Base-by-base conservation (phyloP, 2,113 vertebrate genomes). In the Chrysochloris asiatica region DNA sequence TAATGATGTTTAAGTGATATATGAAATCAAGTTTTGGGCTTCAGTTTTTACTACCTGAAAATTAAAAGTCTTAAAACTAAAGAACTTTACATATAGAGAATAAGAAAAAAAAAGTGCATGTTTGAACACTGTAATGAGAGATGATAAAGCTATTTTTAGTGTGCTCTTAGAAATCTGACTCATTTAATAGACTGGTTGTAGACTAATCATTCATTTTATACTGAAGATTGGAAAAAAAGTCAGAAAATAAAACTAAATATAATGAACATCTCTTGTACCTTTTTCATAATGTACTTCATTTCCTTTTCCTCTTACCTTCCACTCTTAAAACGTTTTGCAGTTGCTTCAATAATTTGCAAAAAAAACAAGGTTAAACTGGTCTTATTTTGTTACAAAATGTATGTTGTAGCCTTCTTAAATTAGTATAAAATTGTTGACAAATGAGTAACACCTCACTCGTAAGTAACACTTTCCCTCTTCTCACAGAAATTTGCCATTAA, bases 371-470 rank as follows among this genome's bases (percentile, higher is more conserved):
- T 30, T 50, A 54, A 73, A 50, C 61, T 48, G 12, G 21, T 33
- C 50, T 91, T 36, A 69, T 79, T 28, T 43, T 47, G 0, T 63
- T 76, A 52, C 4, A 87, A 4, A 85, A 41, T 72, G 69, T 54
- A 12, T 21, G 14, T 36, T 7, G 9, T n/a, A 28, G 56, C 11
- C 73, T 85, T 48, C 24, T 38, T 56, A 56, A 86, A 43, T 8
- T 83, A 38, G 26, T 76, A 56, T 43, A 63, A 90, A 88, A 61
- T 80, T 67, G 22, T 86, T 89, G 50, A 76, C 41, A 88, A 26
- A 38, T 79, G 65, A 86, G 48, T 73, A 52, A 30, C 16, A 45
- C 21, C 61, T 83, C 30, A 43, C 10, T 47, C 72, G 47, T 67
- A 78, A 94, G 33, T 36, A 30, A 88, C 48, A 30, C 8, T 24